Percentiles rank a stretch among this genome's conserved stretches.
These are phyloP conservation scores for Brotula barbata DNA, from an alignment of 2,797 vertebrate genomes.

Conservation along the genomic window DNA sequence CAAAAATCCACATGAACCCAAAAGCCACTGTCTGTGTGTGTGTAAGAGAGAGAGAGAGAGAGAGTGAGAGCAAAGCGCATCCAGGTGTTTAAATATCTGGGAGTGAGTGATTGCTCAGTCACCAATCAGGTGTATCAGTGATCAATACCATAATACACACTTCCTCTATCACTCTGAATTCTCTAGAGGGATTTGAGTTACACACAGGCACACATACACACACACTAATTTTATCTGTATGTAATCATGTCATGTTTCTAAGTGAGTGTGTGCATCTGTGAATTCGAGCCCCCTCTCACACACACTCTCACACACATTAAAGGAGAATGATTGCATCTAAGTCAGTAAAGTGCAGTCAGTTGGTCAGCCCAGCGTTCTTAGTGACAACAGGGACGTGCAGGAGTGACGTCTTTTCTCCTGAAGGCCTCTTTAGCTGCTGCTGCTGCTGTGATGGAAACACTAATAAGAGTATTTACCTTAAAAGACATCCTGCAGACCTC, in stretches of 20 bases:
- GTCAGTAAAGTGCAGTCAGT: slow-evolving; percentile 16
- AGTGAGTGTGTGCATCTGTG: too few relatives aligned
- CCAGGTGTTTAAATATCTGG: not conserved
- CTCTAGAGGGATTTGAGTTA: not conserved
- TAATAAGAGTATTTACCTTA: slow-evolving; percentile 83
- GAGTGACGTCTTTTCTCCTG: slow-evolving; percentile 1
- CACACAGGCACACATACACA: not conserved
- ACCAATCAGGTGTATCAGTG: slow-evolving; percentile 3
- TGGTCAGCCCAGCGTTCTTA: too few relatives aligned
- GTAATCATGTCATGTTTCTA: too few relatives aligned
- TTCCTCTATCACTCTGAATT: not conserved
- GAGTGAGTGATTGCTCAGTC: slow-evolving; percentile 15
- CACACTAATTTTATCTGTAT: too few relatives aligned
- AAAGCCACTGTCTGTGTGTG: too few relatives aligned
- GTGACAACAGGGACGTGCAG: not conserved
- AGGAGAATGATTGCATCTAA: slow-evolving; percentile 8
- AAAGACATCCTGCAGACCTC: slow-evolving; percentile 87
- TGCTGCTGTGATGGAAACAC: slow-evolving; percentile 19
- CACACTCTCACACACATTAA: not conserved
- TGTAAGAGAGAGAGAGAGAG: too few relatives aligned
- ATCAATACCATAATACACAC: slow-evolving; percentile 1
- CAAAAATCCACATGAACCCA: too few relatives aligned
- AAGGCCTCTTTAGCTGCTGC: slow-evolving; percentile 20
- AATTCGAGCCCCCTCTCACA: too few relatives aligned
- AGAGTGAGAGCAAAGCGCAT: not conserved